A percentile compares a stretch with the other conserved stretches of the same genome.
Evolutionary conservation across 2,797 vertebrate species (phyloP).

Genomic region (Coendou prehensilis): DNA sequence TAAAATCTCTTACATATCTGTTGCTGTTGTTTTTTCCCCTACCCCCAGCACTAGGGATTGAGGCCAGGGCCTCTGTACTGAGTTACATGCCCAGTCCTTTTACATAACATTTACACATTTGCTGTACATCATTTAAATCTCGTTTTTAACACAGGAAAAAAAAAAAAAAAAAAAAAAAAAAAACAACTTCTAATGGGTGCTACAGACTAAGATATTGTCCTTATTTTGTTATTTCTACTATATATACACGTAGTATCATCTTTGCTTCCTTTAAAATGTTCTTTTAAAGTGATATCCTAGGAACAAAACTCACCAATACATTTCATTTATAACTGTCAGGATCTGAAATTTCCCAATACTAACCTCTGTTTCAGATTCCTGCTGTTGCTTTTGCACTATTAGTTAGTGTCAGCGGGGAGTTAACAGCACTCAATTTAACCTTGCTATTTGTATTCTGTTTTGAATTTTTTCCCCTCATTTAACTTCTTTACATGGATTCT

Average conservation of each 20-base stretch:
- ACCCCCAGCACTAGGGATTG: neutral
- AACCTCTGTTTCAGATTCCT: slow-evolving; percentile 52
- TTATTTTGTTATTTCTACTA: slow-evolving; percentile 40
- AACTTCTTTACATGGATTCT: neutral
- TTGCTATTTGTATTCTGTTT: slow-evolving; percentile 67
- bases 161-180: neutral
- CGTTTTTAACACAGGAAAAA: neutral
- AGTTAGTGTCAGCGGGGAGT: slow-evolving; percentile 53
- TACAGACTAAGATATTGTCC: slow-evolving; percentile 1
- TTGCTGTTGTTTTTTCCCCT: neutral
- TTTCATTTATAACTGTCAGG: slow-evolving; percentile 55
- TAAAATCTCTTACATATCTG: neutral
- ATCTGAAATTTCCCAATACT: slow-evolving; percentile 38
- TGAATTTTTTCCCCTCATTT: slow-evolving; percentile 54
- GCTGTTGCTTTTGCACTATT: slow-evolving; percentile 38
- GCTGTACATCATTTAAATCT: neutral
- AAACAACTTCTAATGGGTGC: neutral
- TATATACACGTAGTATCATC: neutral
- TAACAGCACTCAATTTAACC: slow-evolving; percentile 74
- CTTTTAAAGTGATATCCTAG: slow-evolving; percentile 51
- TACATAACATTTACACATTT: slow-evolving; percentile 39
- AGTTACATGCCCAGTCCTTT: neutral
- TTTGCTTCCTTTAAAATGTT: slow-evolving; percentile 51
- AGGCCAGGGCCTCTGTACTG: neutral
- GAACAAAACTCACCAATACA: slow-evolving; percentile 8